phyloP scores from a whole-genome alignment of 1,140 invertebrate species.

The Lutraria rhynchaena region DNA sequence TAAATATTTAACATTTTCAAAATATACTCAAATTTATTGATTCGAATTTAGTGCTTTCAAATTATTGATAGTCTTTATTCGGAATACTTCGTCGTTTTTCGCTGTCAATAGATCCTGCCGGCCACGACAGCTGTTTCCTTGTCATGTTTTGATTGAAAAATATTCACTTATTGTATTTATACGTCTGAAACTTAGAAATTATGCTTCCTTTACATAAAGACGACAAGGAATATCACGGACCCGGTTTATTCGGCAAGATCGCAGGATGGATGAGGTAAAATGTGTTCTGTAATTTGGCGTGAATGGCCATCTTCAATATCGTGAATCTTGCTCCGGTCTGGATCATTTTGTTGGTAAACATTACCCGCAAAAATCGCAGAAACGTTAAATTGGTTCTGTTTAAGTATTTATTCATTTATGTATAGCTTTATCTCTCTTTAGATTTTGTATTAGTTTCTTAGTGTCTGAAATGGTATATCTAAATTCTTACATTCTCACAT shows the following conservation, averaged over 20 bases:
- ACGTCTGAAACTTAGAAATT: not conserved
- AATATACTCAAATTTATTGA: not conserved
- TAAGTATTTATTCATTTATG: no score
- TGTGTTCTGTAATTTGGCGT: no score
- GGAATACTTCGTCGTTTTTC: conserved; percentile 6
- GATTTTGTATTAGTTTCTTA: no score
- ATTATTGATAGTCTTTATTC: not conserved
- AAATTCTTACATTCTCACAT: no score
- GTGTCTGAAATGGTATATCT: no score
- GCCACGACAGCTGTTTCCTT: conserved; percentile 59
- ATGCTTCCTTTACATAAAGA: conserved; percentile 82
- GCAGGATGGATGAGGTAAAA: conserved; percentile 82
- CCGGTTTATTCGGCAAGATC: conserved; percentile 79
- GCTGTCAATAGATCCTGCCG: not conserved
- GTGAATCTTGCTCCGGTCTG: no score
- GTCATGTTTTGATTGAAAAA: conserved; percentile 29
- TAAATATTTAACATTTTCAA: no score
- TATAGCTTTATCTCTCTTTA: no score
- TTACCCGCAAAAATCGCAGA: no score
- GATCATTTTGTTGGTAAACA: no score
- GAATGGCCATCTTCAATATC: no score
- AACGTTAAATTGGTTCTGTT: no score
- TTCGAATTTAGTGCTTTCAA: conserved; percentile 1
- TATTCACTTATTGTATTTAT: not conserved
- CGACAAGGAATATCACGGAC: conserved; percentile 80